phyloP scores from a whole-genome alignment of 1,140 invertebrate species.

The Drosophila kanapiae region DNA sequence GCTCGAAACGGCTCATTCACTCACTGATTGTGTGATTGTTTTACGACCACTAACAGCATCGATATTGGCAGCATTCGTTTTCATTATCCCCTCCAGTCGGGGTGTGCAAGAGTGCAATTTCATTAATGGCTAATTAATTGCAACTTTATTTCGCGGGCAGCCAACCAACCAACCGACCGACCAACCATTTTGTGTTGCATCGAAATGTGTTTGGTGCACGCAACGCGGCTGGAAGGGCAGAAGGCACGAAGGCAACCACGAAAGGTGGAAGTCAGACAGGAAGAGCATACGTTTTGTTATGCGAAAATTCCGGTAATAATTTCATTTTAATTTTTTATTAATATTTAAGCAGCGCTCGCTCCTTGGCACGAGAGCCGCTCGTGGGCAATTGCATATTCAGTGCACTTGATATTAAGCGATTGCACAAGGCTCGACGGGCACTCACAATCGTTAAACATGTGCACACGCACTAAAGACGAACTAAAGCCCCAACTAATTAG shows the following conservation, averaged over 20 bases:
- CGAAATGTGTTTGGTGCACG: constrained; percentile 62
- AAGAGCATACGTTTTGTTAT: constrained; percentile 69
- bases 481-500: constrained; percentile 79
- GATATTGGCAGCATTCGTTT: constrained; percentile 45
- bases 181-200: constrained; percentile 49
- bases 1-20: not conserved
- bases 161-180: constrained; percentile 9
- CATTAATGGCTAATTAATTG: constrained; percentile 77
- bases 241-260: constrained; percentile 11
- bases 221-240: constrained; percentile 14
- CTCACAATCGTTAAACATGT: constrained; percentile 56
- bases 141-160: constrained; percentile 62
- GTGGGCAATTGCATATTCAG: constrained; percentile 31
- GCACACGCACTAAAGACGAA: constrained; percentile 44
- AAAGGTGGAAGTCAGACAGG: constrained; percentile 11
- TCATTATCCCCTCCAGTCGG: constrained; percentile 35
- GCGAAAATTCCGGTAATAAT: constrained; percentile 64
- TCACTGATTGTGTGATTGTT: constrained; percentile 27
- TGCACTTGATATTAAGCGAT: constrained; percentile 58
- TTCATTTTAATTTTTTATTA: constrained; percentile 71
- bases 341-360: constrained; percentile 59
- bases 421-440: constrained; percentile 18
- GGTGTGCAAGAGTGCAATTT: constrained; percentile 35
- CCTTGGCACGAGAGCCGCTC: constrained; percentile 48
- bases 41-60: constrained; percentile 45